Percentiles rank a stretch among this genome's conserved stretches.
Evolutionary conservation across 2,888 invertebrate genomes (phyloP).

Genomic region (Philhelius pedissequus): DNA sequence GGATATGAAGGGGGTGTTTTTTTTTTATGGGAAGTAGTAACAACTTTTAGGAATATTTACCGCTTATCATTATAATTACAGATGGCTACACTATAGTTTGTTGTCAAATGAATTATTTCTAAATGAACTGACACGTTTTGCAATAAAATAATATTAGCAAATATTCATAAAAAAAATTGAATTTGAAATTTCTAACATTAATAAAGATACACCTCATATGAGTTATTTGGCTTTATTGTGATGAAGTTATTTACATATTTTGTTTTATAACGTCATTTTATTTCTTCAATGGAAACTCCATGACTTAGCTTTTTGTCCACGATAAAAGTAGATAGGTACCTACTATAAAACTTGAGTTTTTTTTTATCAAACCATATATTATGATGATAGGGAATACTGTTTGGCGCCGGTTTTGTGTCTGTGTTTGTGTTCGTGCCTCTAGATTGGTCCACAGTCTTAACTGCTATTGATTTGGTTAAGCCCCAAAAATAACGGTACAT

Average conservation of each 20-base stretch:
- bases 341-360: no score
- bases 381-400: no score
- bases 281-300: no score
- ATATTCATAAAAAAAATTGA: background rate
- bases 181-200: background rate
- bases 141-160: background rate
- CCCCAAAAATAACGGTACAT: no score
- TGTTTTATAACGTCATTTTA: no score
- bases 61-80: background rate
- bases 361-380: no score
- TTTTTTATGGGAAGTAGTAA: background rate
- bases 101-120: background rate
- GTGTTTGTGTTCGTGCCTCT: no score
- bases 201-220: background rate
- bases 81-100: background rate
- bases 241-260: background rate
- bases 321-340: no score
- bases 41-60: background rate
- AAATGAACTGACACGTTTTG: background rate
- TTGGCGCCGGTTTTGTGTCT: no score
- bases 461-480: no score
- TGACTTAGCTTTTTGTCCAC: no score
- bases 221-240: background rate
- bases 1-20: background rate
- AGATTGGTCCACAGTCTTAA: no score